Percentiles rank a stretch among this genome's conserved stretches.
These are phyloP conservation scores for Spea multiplicata DNA, from an alignment of 2,113 vertebrate genomes.

Conservation along the genomic window DNA sequence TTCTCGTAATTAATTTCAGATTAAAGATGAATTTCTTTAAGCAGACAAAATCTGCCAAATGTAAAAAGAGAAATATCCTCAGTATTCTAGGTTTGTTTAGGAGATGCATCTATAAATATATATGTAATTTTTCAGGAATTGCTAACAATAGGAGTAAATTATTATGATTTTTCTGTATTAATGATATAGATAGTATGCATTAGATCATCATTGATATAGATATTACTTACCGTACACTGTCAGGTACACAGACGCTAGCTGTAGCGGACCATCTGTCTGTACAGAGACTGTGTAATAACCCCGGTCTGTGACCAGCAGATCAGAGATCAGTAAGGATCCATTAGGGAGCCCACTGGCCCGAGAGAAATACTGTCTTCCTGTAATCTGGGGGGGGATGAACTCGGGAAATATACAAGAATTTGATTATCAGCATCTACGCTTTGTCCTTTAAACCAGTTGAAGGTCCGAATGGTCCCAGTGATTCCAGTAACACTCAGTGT, in stretches of 20 bases:
- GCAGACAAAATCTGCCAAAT: too few relatives aligned
- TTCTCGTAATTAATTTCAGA: too few relatives aligned
- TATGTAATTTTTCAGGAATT: too few relatives aligned
- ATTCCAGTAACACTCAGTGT: conserved; percentile 7
- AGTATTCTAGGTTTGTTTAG: too few relatives aligned
- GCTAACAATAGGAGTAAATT: too few relatives aligned
- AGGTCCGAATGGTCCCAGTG: accelerated
- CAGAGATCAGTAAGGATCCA: conserved; percentile 35
- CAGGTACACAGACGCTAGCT: neutral
- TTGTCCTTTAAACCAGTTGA: neutral
- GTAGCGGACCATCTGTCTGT: neutral
- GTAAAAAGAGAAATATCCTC: too few relatives aligned
- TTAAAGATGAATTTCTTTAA: too few relatives aligned
- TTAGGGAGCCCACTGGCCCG: conserved; percentile 2
- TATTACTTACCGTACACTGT: conserved; percentile 18
- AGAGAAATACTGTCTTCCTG: accelerated
- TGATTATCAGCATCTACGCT: accelerated
- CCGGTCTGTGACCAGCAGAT: neutral
- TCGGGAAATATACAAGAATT: neutral
- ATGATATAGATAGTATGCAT: neutral
- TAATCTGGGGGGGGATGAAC: accelerated
- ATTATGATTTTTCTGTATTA: too few relatives aligned
- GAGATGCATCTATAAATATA: too few relatives aligned
- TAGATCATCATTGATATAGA: neutral
- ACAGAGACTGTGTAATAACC: neutral